phyloP scores from a whole-genome alignment of 2,113 vertebrate genomes.

The Erinaceus europaeus region DNA sequence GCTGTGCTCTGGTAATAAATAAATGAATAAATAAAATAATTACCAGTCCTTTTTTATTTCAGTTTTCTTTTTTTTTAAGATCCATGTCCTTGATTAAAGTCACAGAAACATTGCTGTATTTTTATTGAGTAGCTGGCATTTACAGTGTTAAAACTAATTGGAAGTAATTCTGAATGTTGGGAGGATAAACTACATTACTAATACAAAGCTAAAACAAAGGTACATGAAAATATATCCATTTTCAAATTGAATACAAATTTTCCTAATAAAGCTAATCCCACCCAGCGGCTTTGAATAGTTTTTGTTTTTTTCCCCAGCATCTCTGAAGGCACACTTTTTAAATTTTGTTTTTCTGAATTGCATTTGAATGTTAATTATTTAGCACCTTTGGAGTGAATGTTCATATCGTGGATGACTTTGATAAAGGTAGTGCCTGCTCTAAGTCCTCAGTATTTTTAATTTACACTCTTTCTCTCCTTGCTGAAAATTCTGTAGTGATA shows the following conservation, averaged over 20 bases:
- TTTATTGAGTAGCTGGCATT: neutral
- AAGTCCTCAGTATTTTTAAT: neutral
- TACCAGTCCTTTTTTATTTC: neutral
- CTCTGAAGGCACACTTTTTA: neutral
- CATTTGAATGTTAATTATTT: slow-evolving; percentile 17
- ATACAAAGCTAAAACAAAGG: neutral
- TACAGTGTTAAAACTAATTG: neutral
- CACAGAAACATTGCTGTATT: neutral
- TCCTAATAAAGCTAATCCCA: neutral
- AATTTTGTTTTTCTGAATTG: neutral
- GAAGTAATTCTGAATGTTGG: neutral
- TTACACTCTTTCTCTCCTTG: neutral
- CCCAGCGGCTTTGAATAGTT: neutral
- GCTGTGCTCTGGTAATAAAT: no score
- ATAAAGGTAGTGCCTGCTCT: neutral
- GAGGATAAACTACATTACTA: neutral
- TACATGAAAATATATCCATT: neutral
- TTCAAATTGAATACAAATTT: neutral
- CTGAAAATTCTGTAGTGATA: neutral
- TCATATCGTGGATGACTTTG: neutral
- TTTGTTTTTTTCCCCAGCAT: neutral
- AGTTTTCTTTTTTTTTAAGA: neutral
- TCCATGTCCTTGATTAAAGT: neutral
- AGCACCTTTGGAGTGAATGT: neutral
- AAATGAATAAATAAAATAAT: no score